Percentiles rank a stretch among this genome's conserved stretches.
Evolutionary conservation across 2,113 vertebrate species (phyloP).

Genomic region (Python bivittatus): DNA sequence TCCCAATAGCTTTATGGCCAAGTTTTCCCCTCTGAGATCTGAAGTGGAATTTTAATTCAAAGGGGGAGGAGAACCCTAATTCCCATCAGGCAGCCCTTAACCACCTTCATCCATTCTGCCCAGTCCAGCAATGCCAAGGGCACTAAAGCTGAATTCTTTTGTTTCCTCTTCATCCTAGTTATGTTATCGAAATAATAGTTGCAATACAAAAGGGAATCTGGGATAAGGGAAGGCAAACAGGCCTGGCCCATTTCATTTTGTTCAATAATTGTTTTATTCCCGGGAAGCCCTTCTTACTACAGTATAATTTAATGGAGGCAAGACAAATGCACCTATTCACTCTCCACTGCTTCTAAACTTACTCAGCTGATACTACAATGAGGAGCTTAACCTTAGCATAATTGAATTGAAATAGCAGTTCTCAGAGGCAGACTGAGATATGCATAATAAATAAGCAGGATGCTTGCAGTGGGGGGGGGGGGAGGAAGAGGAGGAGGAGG

Average conservation of each 20-base stretch:
- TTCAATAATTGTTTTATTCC: conserved; percentile 62
- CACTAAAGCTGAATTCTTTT: conserved; percentile 10
- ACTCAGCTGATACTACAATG: conserved; percentile 55
- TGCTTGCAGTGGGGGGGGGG: not conserved
- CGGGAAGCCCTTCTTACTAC: conserved; percentile 35
- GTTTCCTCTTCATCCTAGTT: conserved; percentile 40
- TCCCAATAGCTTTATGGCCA: not conserved
- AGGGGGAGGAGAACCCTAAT: not conserved
- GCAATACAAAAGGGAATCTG: conserved; percentile 41
- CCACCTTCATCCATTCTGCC: not conserved
- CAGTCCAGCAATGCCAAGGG: not conserved
- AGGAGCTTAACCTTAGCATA: conserved; percentile 60
- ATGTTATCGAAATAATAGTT: conserved; percentile 43
- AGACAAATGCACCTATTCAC: conserved; percentile 67
- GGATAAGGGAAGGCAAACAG: conserved; percentile 41
- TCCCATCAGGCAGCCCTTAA: not conserved
- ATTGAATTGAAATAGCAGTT: conserved; percentile 68
- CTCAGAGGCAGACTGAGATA: conserved; percentile 46
- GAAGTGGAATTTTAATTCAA: not conserved
- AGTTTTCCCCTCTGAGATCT: not conserved
- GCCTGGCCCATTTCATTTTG: conserved; percentile 52
- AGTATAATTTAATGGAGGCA: conserved; percentile 63
- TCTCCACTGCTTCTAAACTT: conserved; percentile 67
- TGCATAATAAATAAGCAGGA: conserved; percentile 53
- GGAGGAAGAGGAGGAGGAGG: not conserved